Conservation (phyloP, 2,113 vertebrate species). For the Sinocyclocheilus maitianheensis region DNA sequence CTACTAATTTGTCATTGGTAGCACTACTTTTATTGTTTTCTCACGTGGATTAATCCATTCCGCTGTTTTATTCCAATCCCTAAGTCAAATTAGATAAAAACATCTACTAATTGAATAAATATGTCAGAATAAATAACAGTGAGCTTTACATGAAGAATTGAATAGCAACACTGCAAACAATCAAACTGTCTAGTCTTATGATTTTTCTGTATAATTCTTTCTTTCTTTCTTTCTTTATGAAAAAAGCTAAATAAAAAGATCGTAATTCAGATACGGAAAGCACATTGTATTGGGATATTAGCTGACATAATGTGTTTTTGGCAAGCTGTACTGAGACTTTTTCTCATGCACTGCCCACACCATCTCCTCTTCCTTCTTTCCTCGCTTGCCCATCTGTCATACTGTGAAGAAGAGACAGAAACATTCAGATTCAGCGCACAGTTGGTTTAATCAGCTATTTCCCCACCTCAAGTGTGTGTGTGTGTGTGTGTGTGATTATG, state of each 20-base stretch:
- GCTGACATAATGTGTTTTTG: constrained; percentile 13
- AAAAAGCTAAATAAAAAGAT: not conserved
- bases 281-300: not conserved
- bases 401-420: constrained; percentile 54
- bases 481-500: not conserved
- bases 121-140: not conserved
- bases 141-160: not conserved
- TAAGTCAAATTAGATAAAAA: not conserved
- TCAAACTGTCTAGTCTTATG: no score
- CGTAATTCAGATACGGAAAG: not conserved
- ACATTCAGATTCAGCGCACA: constrained; percentile 43
- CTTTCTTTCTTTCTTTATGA: not conserved
- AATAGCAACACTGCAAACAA: no score
- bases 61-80: not conserved
- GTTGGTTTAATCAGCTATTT: constrained; percentile 51
- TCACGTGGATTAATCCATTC: not conserved
- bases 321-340: constrained; percentile 57
- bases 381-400: constrained; percentile 69
- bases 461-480: constrained; percentile 32
- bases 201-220: no score
- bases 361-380: constrained; percentile 45
- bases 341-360: constrained; percentile 48
- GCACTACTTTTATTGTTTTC: not conserved
- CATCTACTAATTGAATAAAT: not conserved
- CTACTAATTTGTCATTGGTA: not conserved